These are phyloP conservation scores for Hyalella azteca DNA, from an alignment of 2,888 invertebrate genomes.

Conservation along the genomic window DNA sequence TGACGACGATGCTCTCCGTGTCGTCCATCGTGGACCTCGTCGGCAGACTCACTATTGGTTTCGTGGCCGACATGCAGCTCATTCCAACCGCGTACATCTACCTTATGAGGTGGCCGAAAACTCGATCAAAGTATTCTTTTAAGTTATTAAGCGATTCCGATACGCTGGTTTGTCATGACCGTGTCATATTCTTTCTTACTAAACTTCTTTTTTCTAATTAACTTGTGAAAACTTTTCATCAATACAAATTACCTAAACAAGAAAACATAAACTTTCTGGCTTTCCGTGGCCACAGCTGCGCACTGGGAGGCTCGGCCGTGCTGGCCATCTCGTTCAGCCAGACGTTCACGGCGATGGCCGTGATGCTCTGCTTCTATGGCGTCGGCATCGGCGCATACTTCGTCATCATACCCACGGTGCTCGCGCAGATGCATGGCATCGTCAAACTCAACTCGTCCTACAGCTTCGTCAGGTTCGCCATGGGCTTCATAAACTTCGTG, in stretches of 20 bases:
- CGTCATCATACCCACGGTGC: slow-evolving; percentile 74
- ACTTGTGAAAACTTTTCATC: neutral
- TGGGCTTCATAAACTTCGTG: slow-evolving; percentile 67
- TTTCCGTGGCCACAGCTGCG: slow-evolving; percentile 65
- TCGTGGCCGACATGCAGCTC: slow-evolving; percentile 74
- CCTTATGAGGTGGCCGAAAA: slow-evolving; percentile 36
- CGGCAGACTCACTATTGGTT: slow-evolving; percentile 75
- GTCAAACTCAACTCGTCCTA: slow-evolving; percentile 78
- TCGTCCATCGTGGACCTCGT: slow-evolving; percentile 76
- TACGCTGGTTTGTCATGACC: no score
- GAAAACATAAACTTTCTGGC: neutral
- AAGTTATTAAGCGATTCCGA: neutral
- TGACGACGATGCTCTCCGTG: slow-evolving; percentile 75
- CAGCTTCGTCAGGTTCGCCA: slow-evolving; percentile 77
- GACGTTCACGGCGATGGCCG: slow-evolving; percentile 72
- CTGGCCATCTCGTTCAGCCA: slow-evolving; percentile 72
- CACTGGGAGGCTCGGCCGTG: slow-evolving; percentile 73
- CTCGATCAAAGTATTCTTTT: no score
- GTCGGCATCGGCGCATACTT: slow-evolving; percentile 79
- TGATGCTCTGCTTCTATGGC: slow-evolving; percentile 74
- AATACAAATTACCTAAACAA: neutral
- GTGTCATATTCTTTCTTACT: no score
- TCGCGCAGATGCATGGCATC: slow-evolving; percentile 77
- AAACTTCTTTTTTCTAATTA: neutral
- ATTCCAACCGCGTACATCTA: slow-evolving; percentile 76